These are phyloP conservation scores for Mya arenaria DNA, from an alignment of 1,140 invertebrate species.

Conservation along the genomic window DNA sequence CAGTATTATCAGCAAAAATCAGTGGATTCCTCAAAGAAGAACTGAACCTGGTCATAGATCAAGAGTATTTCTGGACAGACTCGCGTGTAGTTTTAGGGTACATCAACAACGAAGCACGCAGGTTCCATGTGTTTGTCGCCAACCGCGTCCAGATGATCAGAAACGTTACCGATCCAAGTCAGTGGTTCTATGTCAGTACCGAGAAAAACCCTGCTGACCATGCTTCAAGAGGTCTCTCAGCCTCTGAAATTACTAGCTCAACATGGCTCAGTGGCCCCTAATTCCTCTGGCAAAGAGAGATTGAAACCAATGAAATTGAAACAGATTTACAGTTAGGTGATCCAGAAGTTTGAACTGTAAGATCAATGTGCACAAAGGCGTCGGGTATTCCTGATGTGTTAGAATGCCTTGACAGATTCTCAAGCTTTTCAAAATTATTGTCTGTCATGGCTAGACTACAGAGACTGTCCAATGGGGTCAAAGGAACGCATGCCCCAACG, in stretches of 20 bases:
- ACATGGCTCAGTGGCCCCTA: not conserved
- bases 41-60: not conserved
- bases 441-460: conserved; percentile 23
- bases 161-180: not conserved
- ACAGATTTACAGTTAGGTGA: too few relatives aligned
- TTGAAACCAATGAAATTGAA: too few relatives aligned
- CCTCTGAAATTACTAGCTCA: not conserved
- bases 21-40: conserved; percentile 1
- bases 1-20: conserved; percentile 38
- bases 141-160: conserved; percentile 40
- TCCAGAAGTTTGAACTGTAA: too few relatives aligned
- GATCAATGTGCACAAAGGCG: too few relatives aligned
- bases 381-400: too few relatives aligned
- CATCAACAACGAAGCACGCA: conserved; percentile 26
- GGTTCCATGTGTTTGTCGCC: conserved; percentile 48
- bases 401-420: too few relatives aligned
- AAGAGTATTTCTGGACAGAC: conserved; percentile 37
- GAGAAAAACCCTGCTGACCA: conserved; percentile 37
- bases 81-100: conserved; percentile 18
- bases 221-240: not conserved
- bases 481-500: conserved; percentile 18
- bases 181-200: not conserved
- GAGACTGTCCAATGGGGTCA: conserved; percentile 17
- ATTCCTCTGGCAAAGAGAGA: not conserved
- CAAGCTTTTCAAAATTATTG: too few relatives aligned